phyloP scores from a whole-genome alignment of 2,888 invertebrate genomes.

The Erebia aethiops region DNA sequence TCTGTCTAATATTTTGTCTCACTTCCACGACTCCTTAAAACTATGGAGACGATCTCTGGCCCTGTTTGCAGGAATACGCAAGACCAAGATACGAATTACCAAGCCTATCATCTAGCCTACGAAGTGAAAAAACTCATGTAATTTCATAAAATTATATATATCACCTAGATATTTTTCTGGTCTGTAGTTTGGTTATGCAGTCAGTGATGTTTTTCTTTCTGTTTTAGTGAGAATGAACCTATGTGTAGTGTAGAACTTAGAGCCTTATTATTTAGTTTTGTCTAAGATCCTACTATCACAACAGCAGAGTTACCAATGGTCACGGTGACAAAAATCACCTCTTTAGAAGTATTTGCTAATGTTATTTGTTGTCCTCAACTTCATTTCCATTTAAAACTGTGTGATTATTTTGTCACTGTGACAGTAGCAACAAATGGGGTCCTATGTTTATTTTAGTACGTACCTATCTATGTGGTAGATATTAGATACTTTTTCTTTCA shows the following conservation, averaged over 20 bases:
- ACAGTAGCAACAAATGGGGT: background rate
- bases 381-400: background rate
- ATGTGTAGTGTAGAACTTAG: slow-evolving; percentile 30
- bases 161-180: slow-evolving; percentile 63
- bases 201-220: slow-evolving; percentile 23
- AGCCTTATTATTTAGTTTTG: slow-evolving; percentile 16
- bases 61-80: slow-evolving; percentile 93
- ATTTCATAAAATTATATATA: slow-evolving; percentile 77
- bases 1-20: slow-evolving; percentile 39
- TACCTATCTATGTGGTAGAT: background rate
- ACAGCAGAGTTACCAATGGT: background rate
- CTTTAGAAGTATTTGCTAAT: background rate
- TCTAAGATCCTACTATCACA: background rate
- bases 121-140: slow-evolving; percentile 99
- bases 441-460: background rate
- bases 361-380: background rate
- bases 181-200: slow-evolving; percentile 34
- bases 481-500: slow-evolving; percentile 9
- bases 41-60: slow-evolving; percentile 81
- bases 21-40: slow-evolving; percentile 50
- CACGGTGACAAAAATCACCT: background rate
- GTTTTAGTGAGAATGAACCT: slow-evolving; percentile 31
- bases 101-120: slow-evolving; percentile 99
- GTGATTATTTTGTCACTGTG: slow-evolving; percentile 5
- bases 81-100: slow-evolving; percentile 96